phyloP scores from a whole-genome alignment of 2,797 vertebrate species.

The Botia kubotai region DNA sequence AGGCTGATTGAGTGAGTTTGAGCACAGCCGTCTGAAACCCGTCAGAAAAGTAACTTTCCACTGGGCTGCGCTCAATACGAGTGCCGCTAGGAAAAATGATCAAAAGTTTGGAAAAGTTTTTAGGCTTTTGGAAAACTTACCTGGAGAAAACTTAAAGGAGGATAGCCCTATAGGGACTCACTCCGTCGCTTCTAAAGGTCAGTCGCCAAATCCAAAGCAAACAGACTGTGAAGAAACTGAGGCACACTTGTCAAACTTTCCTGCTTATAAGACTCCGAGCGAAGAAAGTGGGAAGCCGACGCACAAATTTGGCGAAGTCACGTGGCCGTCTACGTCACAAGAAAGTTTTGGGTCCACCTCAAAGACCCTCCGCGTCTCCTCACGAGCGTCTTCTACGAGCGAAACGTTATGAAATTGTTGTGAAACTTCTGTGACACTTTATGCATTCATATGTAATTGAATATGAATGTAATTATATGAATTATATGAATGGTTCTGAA shows the following conservation, averaged over 20 bases:
- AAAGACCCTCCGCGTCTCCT: not conserved
- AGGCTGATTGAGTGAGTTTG: not conserved
- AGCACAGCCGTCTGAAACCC: not conserved
- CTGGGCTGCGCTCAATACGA: not conserved
- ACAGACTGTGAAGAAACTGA: conserved; percentile 71
- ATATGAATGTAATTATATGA: too few relatives aligned
- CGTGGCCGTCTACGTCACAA: conserved; percentile 76
- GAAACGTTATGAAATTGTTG: too few relatives aligned
- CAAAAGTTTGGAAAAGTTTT: not conserved
- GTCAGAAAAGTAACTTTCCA: not conserved
- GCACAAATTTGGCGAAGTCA: conserved; percentile 68
- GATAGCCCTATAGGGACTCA: conserved; percentile 62
- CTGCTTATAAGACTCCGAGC: conserved; percentile 72
- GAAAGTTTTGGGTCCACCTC: conserved; percentile 37
- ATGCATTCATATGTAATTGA: too few relatives aligned
- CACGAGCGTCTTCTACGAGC: not conserved
- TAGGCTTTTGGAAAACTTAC: conserved; percentile 62
- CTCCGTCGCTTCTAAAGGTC: conserved; percentile 59
- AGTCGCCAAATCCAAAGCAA: conserved; percentile 68
- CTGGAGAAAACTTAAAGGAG: conserved; percentile 63
- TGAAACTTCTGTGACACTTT: not conserved
- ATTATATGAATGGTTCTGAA: too few relatives aligned
- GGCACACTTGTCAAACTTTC: conserved; percentile 74
- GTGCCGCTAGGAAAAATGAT: not conserved
- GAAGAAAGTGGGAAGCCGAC: conserved; percentile 48